Conservation (phyloP, 2,888 invertebrate genomes). For the Eupithecia centaureata region DNA sequence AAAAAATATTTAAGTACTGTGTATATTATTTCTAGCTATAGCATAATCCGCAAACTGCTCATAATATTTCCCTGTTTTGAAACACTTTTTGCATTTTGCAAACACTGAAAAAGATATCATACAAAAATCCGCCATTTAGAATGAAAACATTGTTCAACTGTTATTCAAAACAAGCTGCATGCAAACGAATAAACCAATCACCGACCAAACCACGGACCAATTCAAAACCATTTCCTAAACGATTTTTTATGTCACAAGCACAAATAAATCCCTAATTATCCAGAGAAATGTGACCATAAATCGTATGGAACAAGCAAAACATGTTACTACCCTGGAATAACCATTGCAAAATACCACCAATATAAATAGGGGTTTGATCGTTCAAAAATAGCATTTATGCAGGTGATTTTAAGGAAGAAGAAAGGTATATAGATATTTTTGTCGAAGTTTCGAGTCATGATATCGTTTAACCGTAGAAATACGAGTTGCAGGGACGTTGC, state of each 20-base stretch:
- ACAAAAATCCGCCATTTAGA: not conserved
- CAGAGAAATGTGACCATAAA: conserved; percentile 35
- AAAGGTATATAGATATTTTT: not conserved
- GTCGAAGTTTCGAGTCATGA: conserved; percentile 22
- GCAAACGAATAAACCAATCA: conserved; percentile 7
- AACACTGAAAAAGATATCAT: not conserved
- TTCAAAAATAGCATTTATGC: conserved; percentile 13
- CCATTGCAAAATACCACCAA: conserved; percentile 27
- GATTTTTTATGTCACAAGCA: conserved; percentile 25
- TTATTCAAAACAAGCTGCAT: conserved; percentile 1
- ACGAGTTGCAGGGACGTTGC: conserved; percentile 13
- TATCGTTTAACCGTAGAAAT: conserved; percentile 20
- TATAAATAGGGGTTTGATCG: not conserved
- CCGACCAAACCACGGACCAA: not conserved
- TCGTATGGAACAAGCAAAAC: conserved; percentile 39
- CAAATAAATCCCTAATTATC: conserved; percentile 38
- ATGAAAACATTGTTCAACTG: not conserved
- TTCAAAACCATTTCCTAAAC: conserved; percentile 19
- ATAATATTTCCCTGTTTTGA: not conserved
- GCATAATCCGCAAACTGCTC: not conserved
- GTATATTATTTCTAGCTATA: too few species aligned
- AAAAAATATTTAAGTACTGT: too few species aligned
- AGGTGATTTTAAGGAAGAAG: not conserved
- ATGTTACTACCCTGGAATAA: conserved; percentile 35
- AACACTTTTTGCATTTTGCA: not conserved